phyloP scores from a whole-genome alignment of 2,888 invertebrate species.

The Rhopalosiphum nymphaeae region DNA sequence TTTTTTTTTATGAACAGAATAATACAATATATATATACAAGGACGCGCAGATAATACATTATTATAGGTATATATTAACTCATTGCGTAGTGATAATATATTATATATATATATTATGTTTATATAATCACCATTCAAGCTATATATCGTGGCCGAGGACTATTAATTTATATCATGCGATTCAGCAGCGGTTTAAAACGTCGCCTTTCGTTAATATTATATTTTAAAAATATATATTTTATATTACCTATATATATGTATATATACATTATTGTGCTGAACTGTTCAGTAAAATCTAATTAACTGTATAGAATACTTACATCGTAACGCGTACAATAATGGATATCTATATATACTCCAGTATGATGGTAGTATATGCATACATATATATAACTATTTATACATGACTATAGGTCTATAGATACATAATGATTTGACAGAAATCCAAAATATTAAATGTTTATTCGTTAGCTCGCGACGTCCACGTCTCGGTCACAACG shows the following conservation, averaged over 20 bases:
- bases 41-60: background rate
- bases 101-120: background rate
- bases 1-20: conserved; percentile 13
- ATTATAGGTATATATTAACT: background rate
- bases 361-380: background rate
- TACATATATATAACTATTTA: background rate
- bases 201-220: background rate
- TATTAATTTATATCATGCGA: conserved; percentile 33
- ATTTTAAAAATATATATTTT: background rate
- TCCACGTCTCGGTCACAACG: background rate
- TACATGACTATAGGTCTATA: background rate
- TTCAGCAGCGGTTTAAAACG: background rate
- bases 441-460: conserved; percentile 40
- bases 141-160: conserved; percentile 3
- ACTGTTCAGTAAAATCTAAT: background rate
- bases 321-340: background rate
- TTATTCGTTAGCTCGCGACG: background rate
- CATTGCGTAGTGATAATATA: background rate
- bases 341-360: background rate
- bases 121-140: background rate
- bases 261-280: background rate
- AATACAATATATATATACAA: background rate
- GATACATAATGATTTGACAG: conserved; percentile 12
- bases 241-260: background rate
- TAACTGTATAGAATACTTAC: background rate